These are phyloP conservation scores for Philantomba maxwellii DNA, from an alignment of 2,113 vertebrate genomes.

Conservation along the genomic window DNA sequence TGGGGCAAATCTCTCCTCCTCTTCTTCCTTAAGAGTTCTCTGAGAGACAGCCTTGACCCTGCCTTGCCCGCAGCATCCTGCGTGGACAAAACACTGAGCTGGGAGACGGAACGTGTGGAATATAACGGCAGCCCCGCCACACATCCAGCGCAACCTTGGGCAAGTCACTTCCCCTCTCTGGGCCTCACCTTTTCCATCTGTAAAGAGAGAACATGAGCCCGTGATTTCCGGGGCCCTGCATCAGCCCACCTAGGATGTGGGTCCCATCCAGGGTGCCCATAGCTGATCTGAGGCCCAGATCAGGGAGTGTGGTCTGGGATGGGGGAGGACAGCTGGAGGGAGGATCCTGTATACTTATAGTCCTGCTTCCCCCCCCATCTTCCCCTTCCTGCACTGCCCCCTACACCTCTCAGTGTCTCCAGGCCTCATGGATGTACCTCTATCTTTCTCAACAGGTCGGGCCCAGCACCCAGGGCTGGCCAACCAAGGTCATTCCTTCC, in stretches of 20 bases:
- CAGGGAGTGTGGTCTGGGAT: background rate
- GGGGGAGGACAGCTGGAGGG: background rate
- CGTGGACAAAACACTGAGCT: background rate
- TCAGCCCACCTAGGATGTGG: background rate
- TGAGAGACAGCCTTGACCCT: background rate
- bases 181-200: background rate
- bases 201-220: background rate
- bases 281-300: background rate
- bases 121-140: background rate
- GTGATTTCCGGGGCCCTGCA: background rate
- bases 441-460: background rate
- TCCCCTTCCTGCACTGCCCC: background rate
- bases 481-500: background rate
- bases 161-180: slow-evolving; percentile 19
- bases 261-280: background rate
- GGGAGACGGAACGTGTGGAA: background rate
- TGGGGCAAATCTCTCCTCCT: background rate
- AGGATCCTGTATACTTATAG: background rate
- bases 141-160: background rate
- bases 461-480: background rate
- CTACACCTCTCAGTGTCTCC: background rate
- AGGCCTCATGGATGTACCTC: background rate
- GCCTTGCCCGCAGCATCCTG: background rate
- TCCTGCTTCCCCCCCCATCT: no score
- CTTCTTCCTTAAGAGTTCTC: background rate